A percentile compares a stretch with the other conserved stretches of the same genome.
These are phyloP conservation scores for Acrocephalus arundinaceus DNA, from an alignment of 2,113 vertebrate species.

Conservation along the genomic window DNA sequence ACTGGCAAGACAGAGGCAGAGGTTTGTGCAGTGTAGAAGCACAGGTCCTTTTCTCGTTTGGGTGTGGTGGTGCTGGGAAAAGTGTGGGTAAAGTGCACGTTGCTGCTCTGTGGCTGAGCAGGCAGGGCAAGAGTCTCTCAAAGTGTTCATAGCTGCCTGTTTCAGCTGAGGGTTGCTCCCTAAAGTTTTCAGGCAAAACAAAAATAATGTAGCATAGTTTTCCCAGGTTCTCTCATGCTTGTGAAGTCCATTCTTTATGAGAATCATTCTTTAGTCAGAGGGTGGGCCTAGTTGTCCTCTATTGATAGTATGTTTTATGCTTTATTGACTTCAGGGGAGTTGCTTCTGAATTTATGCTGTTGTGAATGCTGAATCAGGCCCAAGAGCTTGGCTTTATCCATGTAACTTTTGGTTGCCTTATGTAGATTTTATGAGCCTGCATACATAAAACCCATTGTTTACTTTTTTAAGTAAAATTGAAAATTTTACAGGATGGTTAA, in stretches of 20 bases:
- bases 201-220: fast-evolving
- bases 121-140: neutral
- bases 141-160: neutral
- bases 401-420: neutral
- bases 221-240: neutral
- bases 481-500: neutral
- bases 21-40: neutral
- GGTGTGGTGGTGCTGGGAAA: fast-evolving
- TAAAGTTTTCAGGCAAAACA: neutral
- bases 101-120: neutral
- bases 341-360: neutral
- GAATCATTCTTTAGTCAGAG: neutral
- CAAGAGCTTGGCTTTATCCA: neutral
- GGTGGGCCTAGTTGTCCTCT: neutral
- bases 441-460: neutral
- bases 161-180: neutral
- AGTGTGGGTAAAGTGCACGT: fast-evolving
- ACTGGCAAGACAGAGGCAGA: neutral
- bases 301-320: neutral
- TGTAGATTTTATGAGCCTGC: neutral
- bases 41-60: fast-evolving
- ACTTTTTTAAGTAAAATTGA: neutral
- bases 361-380: neutral
- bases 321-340: neutral
- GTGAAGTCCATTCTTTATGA: neutral